phyloP scores from a whole-genome alignment of 2,888 invertebrate genomes.

The Morpho helenor region DNA sequence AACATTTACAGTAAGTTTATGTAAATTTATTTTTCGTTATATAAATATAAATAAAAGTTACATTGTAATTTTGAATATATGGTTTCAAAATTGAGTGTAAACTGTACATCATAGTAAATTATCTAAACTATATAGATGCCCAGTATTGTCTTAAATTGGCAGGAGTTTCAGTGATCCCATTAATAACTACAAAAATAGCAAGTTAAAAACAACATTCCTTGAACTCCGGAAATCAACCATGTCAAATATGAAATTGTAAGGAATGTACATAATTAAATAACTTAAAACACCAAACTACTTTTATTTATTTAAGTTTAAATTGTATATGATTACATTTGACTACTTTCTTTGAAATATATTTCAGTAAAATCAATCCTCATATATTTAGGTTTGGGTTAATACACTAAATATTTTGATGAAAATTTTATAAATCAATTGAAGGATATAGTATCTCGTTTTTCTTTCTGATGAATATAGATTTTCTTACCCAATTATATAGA shows the following conservation, averaged over 20 bases:
- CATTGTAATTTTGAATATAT: constrained; percentile 54
- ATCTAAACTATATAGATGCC: constrained; percentile 36
- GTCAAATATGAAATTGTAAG: constrained; percentile 44
- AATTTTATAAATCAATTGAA: too few relatives aligned
- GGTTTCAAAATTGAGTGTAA: constrained; percentile 52
- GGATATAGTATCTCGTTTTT: too few relatives aligned
- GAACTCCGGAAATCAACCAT: constrained; percentile 33
- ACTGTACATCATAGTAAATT: constrained; percentile 31
- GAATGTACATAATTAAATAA: constrained; percentile 73
- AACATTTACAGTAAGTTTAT: constrained; percentile 68
- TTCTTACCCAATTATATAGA: too few relatives aligned
- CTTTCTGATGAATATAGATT: too few relatives aligned
- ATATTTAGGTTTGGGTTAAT: too few relatives aligned
- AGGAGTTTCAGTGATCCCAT: constrained; percentile 13
- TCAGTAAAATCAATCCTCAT: too few relatives aligned
- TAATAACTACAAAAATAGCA: constrained; percentile 31
- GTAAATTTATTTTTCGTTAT: constrained; percentile 71
- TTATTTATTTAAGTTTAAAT: constrained; percentile 17
- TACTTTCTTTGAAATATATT: too few relatives aligned
- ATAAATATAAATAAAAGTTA: constrained; percentile 52
- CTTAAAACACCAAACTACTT: constrained; percentile 38
- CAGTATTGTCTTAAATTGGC: constrained; percentile 40
- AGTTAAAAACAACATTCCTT: constrained; percentile 57
- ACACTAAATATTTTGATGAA: too few relatives aligned
- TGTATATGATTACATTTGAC: neutral